A percentile compares a stretch with the other conserved stretches of the same genome.
Conservation (phyloP, 2,797 vertebrate species). For the Lithobates pipiens region DNA sequence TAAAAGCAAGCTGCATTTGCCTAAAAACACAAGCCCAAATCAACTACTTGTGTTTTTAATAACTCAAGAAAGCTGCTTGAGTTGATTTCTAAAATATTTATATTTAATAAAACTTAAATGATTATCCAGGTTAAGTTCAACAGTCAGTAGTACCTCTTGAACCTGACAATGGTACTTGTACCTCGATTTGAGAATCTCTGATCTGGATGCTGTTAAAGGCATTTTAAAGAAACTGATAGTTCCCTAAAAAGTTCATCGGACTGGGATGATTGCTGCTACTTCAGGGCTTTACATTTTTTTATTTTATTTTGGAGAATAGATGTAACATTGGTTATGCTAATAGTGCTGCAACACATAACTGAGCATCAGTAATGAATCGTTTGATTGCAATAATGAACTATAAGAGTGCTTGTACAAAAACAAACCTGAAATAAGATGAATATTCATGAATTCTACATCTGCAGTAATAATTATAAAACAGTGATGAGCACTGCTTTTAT, state of each 20-base stretch:
- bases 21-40: no score
- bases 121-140: not conserved
- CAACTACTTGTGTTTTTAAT: no score
- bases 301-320: no score
- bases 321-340: not conserved
- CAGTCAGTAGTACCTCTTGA: constrained; percentile 1
- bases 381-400: constrained; percentile 20
- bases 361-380: not conserved
- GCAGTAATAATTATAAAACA: not conserved
- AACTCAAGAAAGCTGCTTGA: not conserved
- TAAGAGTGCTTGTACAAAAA: constrained; percentile 23
- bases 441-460: constrained; percentile 7
- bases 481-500: not conserved
- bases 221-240: not conserved
- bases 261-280: not conserved
- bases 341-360: not conserved
- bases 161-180: not conserved
- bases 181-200: not conserved
- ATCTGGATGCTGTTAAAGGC: not conserved
- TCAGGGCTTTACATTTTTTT: no score
- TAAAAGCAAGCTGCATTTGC: no score
- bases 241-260: not conserved
- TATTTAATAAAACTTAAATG: not conserved
- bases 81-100: not conserved
- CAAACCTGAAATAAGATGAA: constrained; percentile 23